Base-by-base conservation (phyloP, 2,888 invertebrate genomes). In the Pollenia amentaria region DNA sequence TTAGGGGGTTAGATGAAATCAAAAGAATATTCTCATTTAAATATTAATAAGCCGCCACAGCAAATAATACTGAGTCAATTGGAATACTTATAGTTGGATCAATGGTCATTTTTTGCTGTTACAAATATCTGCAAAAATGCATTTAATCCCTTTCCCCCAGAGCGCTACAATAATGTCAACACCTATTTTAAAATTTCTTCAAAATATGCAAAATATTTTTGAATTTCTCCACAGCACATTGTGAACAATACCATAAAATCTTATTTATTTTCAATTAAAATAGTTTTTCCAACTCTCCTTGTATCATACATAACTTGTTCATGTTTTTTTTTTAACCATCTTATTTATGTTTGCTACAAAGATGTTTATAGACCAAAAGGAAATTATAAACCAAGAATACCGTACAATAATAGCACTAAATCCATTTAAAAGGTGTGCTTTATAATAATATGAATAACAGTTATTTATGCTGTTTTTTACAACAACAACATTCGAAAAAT, bases 361-460 rank as follows among this genome's bases (percentile, higher is more conserved):
- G 6, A 1, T 12, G 44, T 38, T n/a, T 8, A 44, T 10, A 8
- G 44, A 29, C n/a, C 21, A 44, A 42, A 14, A 73, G 18, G 46
- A 70, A 85, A 64, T 70, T 53, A 69, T 69, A 18, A 67, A 83
- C 70, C 60, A 77, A 67, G 42, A 84, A 53, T n/a, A 65, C 40
- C 44, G n/a, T 55, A 14, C 29, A 29, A 29, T 21, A 70, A 64
- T 46, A 69, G 46, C 57, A 14, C 44, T 64, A 70, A 78, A 64
- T 73, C 55, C 64, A 78, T 78, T 86, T 69, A 62, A 29, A 76
- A 86, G 86, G 86, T 86, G 82, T 79, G 86, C 70, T 83, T 79
- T 48, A 48, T 55, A 69, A 81, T 85, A 77, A 81, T 76, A 69
- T 86, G 55, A 69, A 70, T 55, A 86, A 83, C 86, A 65, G 86